A percentile compares a stretch with the other conserved stretches of the same genome.
These are phyloP conservation scores for Solenopsis invicta DNA, from an alignment of 1,140 invertebrate genomes.

Conservation along the genomic window DNA sequence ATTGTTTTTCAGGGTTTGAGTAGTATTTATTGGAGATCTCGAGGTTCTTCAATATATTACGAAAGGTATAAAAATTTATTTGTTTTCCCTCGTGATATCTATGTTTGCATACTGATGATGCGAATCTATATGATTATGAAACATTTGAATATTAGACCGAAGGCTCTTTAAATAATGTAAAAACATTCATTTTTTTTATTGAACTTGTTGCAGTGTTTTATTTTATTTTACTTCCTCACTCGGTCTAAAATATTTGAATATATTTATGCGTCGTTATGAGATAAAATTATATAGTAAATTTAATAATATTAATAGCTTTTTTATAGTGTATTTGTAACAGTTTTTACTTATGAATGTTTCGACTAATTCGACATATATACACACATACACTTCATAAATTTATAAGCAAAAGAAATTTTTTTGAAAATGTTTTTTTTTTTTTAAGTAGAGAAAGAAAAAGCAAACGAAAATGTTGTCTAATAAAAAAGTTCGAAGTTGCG, in stretches of 20 bases:
- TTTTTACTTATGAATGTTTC: slow-evolving; percentile 32
- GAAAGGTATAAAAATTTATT: slow-evolving; percentile 38
- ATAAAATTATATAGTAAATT: slow-evolving; percentile 33
- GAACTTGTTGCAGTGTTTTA: neutral
- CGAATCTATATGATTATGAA: slow-evolving; percentile 13
- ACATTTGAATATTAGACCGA: neutral
- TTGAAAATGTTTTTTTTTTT: neutral
- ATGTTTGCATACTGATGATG: neutral
- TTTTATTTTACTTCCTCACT: slow-evolving; percentile 4
- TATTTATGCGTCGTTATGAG: slow-evolving; percentile 3
- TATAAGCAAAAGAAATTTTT: slow-evolving; percentile 10
- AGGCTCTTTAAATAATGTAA: neutral
- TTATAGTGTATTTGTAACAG: neutral
- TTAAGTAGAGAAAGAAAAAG: neutral
- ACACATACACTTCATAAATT: neutral
- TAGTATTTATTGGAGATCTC: neutral
- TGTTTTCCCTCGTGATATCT: slow-evolving; percentile 1
- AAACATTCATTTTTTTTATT: neutral
- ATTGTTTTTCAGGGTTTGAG: slow-evolving; percentile 19
- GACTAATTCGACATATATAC: neutral
- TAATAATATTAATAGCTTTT: slow-evolving; percentile 51
- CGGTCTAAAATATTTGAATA: neutral
- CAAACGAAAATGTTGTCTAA: neutral
- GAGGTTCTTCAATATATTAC: neutral
- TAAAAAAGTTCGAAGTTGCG: slow-evolving; percentile 12